Percentiles rank a stretch among this genome's conserved stretches.
Evolutionary conservation across 2,113 vertebrate species (phyloP).

Genomic region (Ifrita kowaldi): DNA sequence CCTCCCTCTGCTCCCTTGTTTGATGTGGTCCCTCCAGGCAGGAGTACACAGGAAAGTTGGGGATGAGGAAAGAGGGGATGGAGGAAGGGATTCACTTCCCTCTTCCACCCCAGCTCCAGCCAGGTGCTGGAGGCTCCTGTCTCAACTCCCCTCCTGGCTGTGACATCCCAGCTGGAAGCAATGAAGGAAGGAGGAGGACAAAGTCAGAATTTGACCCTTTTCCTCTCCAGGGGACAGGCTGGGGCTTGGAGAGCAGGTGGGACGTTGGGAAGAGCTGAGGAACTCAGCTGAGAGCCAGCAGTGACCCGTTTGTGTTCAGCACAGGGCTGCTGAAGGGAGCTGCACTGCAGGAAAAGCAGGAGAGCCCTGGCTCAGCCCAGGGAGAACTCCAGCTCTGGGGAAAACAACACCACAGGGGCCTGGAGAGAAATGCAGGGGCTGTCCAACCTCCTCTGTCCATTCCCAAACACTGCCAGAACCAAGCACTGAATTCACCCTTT

Average conservation of each 20-base stretch:
- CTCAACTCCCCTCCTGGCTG: background rate
- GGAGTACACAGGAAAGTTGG: background rate
- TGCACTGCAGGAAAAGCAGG: background rate
- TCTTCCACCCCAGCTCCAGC: background rate
- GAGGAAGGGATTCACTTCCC: background rate
- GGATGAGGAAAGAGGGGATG: background rate
- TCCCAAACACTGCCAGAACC: background rate
- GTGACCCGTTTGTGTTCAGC: background rate
- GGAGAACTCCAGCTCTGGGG: background rate
- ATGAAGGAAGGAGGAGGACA: background rate
- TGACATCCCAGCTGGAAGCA: background rate
- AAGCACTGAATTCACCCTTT: background rate
- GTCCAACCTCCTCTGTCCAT: background rate
- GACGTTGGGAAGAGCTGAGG: background rate
- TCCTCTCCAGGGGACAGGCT: rapidly evolving
- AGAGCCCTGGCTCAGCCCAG: background rate
- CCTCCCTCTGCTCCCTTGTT: background rate
- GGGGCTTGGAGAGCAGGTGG: background rate
- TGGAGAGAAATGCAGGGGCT: background rate
- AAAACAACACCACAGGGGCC: background rate
- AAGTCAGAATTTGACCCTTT: background rate
- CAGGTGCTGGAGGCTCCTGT: background rate
- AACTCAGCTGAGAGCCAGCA: background rate
- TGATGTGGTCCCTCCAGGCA: background rate
- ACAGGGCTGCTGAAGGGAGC: background rate